phyloP scores from a whole-genome alignment of 2,888 invertebrate genomes.

The Disparrhopalites patrizii region DNA sequence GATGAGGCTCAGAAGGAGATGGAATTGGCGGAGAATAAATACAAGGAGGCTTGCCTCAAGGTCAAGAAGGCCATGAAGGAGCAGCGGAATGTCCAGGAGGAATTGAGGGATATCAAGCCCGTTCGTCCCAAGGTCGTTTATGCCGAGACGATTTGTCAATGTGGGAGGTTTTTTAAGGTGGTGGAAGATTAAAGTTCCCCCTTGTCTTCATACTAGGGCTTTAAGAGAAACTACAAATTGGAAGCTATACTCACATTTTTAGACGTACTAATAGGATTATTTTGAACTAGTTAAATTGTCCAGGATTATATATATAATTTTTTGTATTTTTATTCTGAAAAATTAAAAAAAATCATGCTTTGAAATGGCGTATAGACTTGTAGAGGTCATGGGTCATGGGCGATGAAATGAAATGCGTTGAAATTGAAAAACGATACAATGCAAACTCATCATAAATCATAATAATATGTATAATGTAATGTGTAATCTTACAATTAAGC shows the following conservation, averaged over 20 bases:
- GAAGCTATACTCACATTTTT: neutral
- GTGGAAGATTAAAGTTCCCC: conserved; percentile 1
- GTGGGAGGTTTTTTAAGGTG: neutral
- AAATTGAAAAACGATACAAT: too few species aligned
- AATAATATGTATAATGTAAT: too few species aligned
- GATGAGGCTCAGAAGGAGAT: neutral
- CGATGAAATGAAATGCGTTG: too few species aligned
- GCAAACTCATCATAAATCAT: too few species aligned
- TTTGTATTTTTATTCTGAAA: neutral
- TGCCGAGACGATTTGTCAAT: conserved; percentile 1
- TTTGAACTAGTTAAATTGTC: neutral
- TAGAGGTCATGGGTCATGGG: too few species aligned
- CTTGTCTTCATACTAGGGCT: neutral
- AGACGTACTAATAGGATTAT: neutral
- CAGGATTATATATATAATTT: neutral
- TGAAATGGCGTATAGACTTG: too few species aligned
- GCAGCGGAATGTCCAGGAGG: neutral
- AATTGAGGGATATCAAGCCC: neutral
- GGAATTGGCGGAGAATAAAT: neutral
- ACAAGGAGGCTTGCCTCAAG: neutral
- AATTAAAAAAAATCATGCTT: neutral
- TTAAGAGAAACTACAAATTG: neutral
- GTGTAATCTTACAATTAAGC: too few species aligned
- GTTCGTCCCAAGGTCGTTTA: neutral
- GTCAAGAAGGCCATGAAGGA: neutral